Conservation (phyloP, 1,140 invertebrate genomes). For the Harlomillsia oculata region DNA sequence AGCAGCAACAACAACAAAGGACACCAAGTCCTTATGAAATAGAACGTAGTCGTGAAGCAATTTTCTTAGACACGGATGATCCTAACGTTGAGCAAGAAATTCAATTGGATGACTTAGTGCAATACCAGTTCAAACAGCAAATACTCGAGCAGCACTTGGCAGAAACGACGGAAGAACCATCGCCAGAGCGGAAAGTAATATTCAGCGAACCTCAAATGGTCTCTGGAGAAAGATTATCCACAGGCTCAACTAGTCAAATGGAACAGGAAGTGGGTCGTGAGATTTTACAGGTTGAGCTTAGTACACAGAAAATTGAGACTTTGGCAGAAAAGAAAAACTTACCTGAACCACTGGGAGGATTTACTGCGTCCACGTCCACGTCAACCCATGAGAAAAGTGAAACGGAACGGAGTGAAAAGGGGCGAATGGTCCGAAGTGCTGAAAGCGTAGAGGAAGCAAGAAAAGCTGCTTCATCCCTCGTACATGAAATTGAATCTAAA, state of each 20-base stretch:
- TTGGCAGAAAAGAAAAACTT: background rate
- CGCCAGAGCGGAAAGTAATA: conserved; percentile 42
- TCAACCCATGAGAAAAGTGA: conserved; percentile 21
- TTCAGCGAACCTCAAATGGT: background rate
- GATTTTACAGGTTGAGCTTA: background rate
- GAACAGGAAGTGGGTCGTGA: conserved; percentile 1
- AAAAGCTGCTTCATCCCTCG: conserved; percentile 6
- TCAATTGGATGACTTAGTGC: conserved; percentile 14
- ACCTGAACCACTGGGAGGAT: background rate
- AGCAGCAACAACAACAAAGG: conserved; percentile 11
- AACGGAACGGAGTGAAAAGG: conserved; percentile 22
- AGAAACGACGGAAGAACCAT: conserved; percentile 43
- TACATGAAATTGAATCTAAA: conserved; percentile 23
- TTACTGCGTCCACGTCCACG: background rate
- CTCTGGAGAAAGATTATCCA: background rate
- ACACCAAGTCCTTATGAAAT: conserved; percentile 32
- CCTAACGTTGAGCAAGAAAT: conserved; percentile 16
- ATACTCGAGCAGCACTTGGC: conserved; percentile 44
- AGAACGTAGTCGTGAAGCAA: conserved; percentile 29
- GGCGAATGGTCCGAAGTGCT: background rate
- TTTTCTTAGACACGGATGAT: conserved; percentile 32
- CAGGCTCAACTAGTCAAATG: background rate
- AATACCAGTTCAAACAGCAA: conserved; percentile 44
- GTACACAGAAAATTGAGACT: background rate
- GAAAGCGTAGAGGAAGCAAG: conserved; percentile 24